These are phyloP conservation scores for Hemichromis elongatus DNA, from an alignment of 2,113 vertebrate species.

Conservation along the genomic window DNA sequence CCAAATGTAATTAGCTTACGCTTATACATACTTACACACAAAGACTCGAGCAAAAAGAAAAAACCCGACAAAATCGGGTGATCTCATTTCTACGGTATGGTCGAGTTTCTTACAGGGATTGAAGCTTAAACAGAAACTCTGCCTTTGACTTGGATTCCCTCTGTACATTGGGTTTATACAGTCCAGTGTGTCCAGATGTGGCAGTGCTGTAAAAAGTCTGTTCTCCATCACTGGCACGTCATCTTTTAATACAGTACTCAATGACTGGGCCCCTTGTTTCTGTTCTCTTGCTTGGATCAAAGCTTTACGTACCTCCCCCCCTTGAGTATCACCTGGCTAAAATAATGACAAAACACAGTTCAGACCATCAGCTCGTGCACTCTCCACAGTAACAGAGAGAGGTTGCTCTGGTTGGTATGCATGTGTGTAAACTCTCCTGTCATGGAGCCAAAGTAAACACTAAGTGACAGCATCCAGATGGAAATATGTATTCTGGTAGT, in stretches of 20 bases:
- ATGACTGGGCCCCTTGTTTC: not conserved
- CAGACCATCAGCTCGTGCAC: not conserved
- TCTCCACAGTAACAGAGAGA: not conserved
- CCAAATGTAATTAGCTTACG: not conserved
- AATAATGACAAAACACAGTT: not conserved
- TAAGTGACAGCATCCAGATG: conserved; percentile 32
- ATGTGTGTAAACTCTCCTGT: not conserved
- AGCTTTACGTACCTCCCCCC: accelerated
- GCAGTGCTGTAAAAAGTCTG: not conserved
- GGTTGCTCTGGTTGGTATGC: conserved; percentile 14
- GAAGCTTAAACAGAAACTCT: not conserved
- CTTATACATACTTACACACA: not conserved
- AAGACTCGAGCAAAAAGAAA: not conserved
- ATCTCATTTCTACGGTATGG: not conserved
- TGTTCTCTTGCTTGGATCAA: not conserved
- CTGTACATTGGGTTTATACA: not conserved
- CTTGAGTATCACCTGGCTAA: too few species aligned
- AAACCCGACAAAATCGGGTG: not conserved
- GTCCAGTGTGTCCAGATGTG: not conserved
- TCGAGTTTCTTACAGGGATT: not conserved
- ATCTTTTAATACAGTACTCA: not conserved
- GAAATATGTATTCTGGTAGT: not conserved
- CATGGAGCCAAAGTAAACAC: conserved; percentile 34
- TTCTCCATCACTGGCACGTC: conserved; percentile 35
- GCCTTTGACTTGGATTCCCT: not conserved